Conservation (phyloP, 2,888 invertebrate genomes). For the Spodoptera littoralis region DNA sequence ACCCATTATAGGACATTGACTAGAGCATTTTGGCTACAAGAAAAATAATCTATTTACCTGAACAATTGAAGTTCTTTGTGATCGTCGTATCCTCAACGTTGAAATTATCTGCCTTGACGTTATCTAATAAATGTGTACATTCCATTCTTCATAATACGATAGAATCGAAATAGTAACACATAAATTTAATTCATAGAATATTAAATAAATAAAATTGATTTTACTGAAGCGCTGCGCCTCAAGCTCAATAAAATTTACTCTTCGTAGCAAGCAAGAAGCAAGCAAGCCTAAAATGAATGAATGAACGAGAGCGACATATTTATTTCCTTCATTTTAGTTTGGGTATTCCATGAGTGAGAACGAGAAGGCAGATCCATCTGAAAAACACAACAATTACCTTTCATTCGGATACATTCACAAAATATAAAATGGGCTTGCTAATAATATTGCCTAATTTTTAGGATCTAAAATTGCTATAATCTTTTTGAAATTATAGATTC, state of each 20-base stretch:
- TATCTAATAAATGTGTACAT: slow-evolving; percentile 91
- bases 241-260: slow-evolving; percentile 46
- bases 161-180: slow-evolving; percentile 64
- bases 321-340: slow-evolving; percentile 59
- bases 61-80: slow-evolving; percentile 91
- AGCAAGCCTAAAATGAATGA: slow-evolving; percentile 59
- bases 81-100: slow-evolving; percentile 84
- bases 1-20: slow-evolving; percentile 28
- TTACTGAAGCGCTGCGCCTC: slow-evolving; percentile 55
- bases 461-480: too few species aligned
- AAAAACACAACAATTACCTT: slow-evolving; percentile 65
- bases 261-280: slow-evolving; percentile 45
- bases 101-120: slow-evolving; percentile 89
- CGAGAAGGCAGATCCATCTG: slow-evolving; percentile 63
- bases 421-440: not conserved
- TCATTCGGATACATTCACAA: slow-evolving; percentile 61
- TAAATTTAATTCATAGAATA: slow-evolving; percentile 72
- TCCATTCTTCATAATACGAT: slow-evolving; percentile 89
- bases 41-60: slow-evolving; percentile 85
- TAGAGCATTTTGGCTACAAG: slow-evolving; percentile 55
- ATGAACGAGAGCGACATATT: slow-evolving; percentile 67
- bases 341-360: slow-evolving; percentile 60
- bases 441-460: too few species aligned
- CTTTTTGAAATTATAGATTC: too few species aligned
- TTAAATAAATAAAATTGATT: slow-evolving; percentile 62